A percentile compares a stretch with the other conserved stretches of the same genome.
Evolutionary conservation across 2,797 vertebrate species (phyloP).

Genomic region (Anisognathus igniventris): DNA sequence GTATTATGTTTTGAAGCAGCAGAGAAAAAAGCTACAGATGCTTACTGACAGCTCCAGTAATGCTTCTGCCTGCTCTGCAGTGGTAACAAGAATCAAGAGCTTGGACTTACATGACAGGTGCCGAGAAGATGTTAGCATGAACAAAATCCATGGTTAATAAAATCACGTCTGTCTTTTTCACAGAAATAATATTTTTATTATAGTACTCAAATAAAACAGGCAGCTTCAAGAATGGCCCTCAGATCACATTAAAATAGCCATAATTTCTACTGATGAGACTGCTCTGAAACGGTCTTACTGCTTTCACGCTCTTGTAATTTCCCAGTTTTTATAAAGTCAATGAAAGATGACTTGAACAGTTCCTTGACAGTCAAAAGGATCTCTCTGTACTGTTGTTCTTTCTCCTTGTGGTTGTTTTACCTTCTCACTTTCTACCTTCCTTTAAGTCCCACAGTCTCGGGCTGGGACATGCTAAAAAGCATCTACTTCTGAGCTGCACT

Average conservation of each 20-base stretch:
- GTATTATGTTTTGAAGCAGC: not conserved
- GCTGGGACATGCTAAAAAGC: not conserved
- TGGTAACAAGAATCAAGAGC: not conserved
- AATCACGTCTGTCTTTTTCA: not conserved
- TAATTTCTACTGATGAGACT: not conserved
- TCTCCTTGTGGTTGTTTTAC: not conserved
- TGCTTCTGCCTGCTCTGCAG: not conserved
- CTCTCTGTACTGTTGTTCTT: not conserved
- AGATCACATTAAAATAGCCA: not conserved
- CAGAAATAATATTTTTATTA: not conserved
- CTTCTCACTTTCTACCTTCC: not conserved
- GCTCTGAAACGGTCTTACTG: not conserved
- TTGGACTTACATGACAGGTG: not conserved
- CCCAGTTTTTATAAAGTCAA: not conserved
- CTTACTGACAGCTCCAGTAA: not conserved
- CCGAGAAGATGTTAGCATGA: not conserved
- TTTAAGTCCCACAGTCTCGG: not conserved
- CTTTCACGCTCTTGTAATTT: not conserved
- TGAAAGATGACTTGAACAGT: not conserved
- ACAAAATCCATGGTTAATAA: not conserved
- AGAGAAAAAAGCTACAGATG: not conserved
- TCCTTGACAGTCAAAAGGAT: not conserved
- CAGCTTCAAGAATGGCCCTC: not conserved
- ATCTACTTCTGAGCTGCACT: not conserved
- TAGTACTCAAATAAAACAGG: not conserved